These are phyloP conservation scores for Spisula solida DNA, from an alignment of 2,888 invertebrate genomes.

Conservation along the genomic window DNA sequence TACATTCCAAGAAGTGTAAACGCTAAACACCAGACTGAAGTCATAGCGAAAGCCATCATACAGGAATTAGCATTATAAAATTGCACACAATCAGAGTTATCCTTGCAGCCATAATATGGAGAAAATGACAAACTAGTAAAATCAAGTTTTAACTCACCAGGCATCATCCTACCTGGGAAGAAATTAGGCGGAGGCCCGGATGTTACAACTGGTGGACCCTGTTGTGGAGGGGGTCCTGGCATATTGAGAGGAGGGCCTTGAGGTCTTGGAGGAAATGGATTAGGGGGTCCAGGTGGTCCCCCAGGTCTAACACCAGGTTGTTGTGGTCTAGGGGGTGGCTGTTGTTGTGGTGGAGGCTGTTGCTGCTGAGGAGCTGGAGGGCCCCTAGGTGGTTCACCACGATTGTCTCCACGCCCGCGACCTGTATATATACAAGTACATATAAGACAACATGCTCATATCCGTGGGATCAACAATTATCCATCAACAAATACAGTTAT, in stretches of 20 bases:
- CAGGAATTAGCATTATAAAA: too few species aligned
- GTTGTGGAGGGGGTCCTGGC: conserved; percentile 83
- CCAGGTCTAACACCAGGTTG: conserved; percentile 45
- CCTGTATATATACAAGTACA: conserved; percentile 33
- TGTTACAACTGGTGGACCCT: conserved; percentile 61
- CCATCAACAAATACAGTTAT: too few species aligned
- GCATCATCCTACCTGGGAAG: conserved; percentile 52
- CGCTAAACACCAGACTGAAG: too few species aligned
- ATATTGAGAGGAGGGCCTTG: conserved; percentile 72
- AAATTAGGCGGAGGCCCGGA: conserved; percentile 68
- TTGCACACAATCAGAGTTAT: too few species aligned
- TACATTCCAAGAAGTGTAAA: too few species aligned
- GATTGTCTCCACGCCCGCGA: conserved; percentile 60
- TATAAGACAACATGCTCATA: not conserved
- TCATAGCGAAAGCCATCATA: too few species aligned
- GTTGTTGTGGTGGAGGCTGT: conserved; percentile 62
- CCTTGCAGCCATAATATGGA: too few species aligned
- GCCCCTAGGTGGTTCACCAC: conserved; percentile 47
- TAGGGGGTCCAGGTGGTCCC: conserved; percentile 31
- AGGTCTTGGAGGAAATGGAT: conserved; percentile 58
- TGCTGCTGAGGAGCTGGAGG: conserved; percentile 67
- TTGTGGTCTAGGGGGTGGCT: conserved; percentile 57
- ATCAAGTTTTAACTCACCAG: conserved; percentile 26
- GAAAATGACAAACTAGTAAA: too few species aligned
- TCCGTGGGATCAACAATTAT: too few species aligned